phyloP scores from a whole-genome alignment of 2,797 vertebrate genomes.

The Anguilla anguilla region DNA sequence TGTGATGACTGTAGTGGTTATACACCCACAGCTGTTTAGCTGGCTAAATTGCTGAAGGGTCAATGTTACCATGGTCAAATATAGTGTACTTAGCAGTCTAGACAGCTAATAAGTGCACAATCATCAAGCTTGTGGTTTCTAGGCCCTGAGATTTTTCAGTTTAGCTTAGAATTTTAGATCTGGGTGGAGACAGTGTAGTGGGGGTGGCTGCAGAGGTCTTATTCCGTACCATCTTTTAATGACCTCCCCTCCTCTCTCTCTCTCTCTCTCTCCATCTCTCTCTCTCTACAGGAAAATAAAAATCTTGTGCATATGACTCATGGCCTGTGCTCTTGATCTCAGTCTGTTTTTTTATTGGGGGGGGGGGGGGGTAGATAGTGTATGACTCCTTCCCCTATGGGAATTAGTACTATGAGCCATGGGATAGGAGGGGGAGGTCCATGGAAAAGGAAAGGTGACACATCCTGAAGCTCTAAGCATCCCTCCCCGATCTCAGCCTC shows the following conservation, averaged over 20 bases:
- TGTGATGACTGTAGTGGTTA: not conserved
- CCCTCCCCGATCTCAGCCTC: conserved; percentile 12
- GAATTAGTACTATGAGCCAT: conserved; percentile 5
- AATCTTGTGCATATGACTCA: conserved; percentile 37
- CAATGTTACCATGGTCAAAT: not conserved
- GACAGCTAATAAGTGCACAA: conserved; percentile 11
- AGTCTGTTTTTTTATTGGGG: not conserved
- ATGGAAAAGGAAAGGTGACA: conserved; percentile 34
- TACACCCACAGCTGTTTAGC: not conserved
- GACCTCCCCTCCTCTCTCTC: not conserved
- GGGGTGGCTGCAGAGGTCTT: not conserved
- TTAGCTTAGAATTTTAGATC: conserved; percentile 20
- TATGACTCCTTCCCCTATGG: conserved; percentile 23
- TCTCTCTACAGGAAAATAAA: conserved; percentile 12
- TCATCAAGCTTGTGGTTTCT: conserved; percentile 11
- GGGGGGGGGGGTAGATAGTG: conserved; percentile 13
- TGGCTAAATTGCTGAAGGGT: not conserved
- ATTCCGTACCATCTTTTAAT: conserved; percentile 3
- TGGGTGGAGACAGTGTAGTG: not conserved
- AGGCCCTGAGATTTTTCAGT: conserved; percentile 14
- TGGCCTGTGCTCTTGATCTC: conserved; percentile 37
- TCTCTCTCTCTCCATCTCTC: conserved; percentile 29
- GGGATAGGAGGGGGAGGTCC: not conserved
- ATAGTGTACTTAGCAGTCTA: not conserved
- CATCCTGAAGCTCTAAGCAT: conserved; percentile 40